phyloP scores from a whole-genome alignment of 1,140 invertebrate genomes.

The Camponotus vicinus region DNA sequence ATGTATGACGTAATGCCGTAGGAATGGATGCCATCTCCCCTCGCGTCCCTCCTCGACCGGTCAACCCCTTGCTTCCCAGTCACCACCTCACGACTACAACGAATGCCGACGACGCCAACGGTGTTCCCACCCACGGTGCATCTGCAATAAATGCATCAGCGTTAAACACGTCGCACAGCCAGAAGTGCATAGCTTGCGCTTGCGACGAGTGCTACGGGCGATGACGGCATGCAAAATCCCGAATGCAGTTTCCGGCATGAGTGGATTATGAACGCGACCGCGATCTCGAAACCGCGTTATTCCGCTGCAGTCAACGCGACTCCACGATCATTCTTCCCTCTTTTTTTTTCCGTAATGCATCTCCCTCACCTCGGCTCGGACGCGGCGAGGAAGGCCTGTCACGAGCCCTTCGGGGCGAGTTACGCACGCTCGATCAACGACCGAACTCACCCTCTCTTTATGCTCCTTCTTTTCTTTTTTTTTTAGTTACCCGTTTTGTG shows the following conservation, averaged over 20 bases:
- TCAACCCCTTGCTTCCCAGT: slow-evolving; percentile 66
- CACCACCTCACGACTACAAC: slow-evolving; percentile 65
- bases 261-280: slow-evolving; percentile 81
- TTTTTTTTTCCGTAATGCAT: slow-evolving; percentile 43
- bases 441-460: slow-evolving; percentile 28
- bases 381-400: slow-evolving; percentile 8
- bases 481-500: slow-evolving; percentile 47
- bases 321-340: slow-evolving; percentile 74
- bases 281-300: slow-evolving; percentile 81
- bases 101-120: slow-evolving; percentile 23
- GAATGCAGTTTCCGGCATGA: slow-evolving; percentile 79
- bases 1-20: slow-evolving; percentile 76
- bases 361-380: slow-evolving; percentile 18
- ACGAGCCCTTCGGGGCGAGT: slow-evolving; percentile 64
- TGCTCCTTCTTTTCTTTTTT: slow-evolving; percentile 5
- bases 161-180: slow-evolving; percentile 79
- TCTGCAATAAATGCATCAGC: slow-evolving; percentile 81
- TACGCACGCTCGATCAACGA: slow-evolving; percentile 72
- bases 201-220: slow-evolving; percentile 21
- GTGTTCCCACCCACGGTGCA: slow-evolving; percentile 73
- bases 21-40: slow-evolving; percentile 65
- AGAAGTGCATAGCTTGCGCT: slow-evolving; percentile 76
- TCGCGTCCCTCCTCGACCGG: slow-evolving; percentile 41
- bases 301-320: slow-evolving; percentile 83
- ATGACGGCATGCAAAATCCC: slow-evolving; percentile 13